Evolutionary conservation across 2,888 invertebrate species (phyloP).

Genomic region (Drosophila glabriapex): DNA sequence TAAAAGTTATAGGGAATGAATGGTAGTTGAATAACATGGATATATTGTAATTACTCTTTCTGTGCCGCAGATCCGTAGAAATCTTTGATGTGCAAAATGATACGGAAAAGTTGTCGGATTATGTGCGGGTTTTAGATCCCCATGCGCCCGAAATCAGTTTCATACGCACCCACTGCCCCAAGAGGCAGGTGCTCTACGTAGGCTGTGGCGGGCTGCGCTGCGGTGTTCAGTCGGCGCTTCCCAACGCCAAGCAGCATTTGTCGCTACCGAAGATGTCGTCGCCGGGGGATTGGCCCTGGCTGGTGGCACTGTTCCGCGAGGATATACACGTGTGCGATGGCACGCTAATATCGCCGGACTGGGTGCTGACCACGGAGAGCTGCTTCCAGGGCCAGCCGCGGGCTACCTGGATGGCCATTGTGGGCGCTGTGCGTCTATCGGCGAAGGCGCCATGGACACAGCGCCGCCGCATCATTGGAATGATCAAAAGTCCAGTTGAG

Average conservation of each 20-base stretch:
- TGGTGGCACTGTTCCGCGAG: slow-evolving; percentile 92
- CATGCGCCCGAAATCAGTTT: slow-evolving; percentile 93
- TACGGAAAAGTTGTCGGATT: slow-evolving; percentile 87
- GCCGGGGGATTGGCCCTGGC: slow-evolving; percentile 97
- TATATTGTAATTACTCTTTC: background rate
- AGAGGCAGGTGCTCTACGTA: slow-evolving; percentile 92
- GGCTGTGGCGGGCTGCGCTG: slow-evolving; percentile 92
- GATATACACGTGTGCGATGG: slow-evolving; percentile 96
- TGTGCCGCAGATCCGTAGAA: slow-evolving; percentile 87
- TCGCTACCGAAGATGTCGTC: slow-evolving; percentile 90
- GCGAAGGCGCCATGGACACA: slow-evolving; percentile 95
- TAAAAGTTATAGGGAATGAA: background rate
- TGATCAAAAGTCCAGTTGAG: slow-evolving; percentile 95
- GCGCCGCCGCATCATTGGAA: slow-evolving; percentile 92
- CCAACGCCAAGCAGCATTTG: slow-evolving; percentile 82
- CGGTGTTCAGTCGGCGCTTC: slow-evolving; percentile 88
- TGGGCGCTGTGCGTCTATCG: slow-evolving; percentile 91
- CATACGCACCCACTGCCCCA: slow-evolving; percentile 90
- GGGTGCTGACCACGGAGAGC: slow-evolving; percentile 94
- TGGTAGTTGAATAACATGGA: background rate
- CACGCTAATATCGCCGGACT: slow-evolving; percentile 90
- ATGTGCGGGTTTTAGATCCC: slow-evolving; percentile 93
- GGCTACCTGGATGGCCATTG: slow-evolving; percentile 93
- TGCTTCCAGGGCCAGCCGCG: slow-evolving; percentile 96
- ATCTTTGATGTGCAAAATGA: slow-evolving; percentile 89